Evolutionary conservation across 2,113 vertebrate species (phyloP), one percentile per base, ranked within the genome.

Genomic region (Ctenodactylus gundi): DNA sequence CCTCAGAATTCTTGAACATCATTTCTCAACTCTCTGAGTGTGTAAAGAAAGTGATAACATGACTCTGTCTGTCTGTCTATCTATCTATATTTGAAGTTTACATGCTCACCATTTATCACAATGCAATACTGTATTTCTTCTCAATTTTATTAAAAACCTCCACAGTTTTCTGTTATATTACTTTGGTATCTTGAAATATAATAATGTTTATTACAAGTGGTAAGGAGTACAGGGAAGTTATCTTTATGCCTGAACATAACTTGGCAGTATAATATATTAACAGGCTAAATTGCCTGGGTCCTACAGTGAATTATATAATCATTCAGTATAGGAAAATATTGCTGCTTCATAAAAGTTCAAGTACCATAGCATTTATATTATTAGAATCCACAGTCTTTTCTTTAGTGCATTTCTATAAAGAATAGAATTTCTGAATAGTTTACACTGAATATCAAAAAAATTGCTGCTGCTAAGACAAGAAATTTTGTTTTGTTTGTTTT

Each of bases 311-410:
- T 89, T 92, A 25, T 92, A 94, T 95, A 94, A 97, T 96, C 85
- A 92, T 95, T 95, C 94, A 95, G 49, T 18, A 64, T 84, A 65
- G 17, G 78, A 85, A 95, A 91, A 36, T 77, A 92, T 97, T 65
- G 58, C 65, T 76, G 21, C 55, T 96, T 97, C 96, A 57, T 92
- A 88, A 89, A 95, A 96, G 36, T 17, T 44, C 83, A 65, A 82
- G 39, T 68, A 44, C 65, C 58, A 93, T 27, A 6, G 68, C 53
- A 14, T 31, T 93, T 70, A 80, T 91, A 96, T 88, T 76, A 78
- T 94, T 95, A 97, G 67, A 96, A 96, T 93, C 97, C 93, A 94
- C 75, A 77, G 34, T 90, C 1, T 65, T 96, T 97, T 84, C 57
- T n/a, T 96, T 86, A 21, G 4, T 3, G 0, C 77, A 70, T 93